These are phyloP conservation scores for Ceratina australensis DNA, from an alignment of 1,140 invertebrate genomes.

Conservation along the genomic window DNA sequence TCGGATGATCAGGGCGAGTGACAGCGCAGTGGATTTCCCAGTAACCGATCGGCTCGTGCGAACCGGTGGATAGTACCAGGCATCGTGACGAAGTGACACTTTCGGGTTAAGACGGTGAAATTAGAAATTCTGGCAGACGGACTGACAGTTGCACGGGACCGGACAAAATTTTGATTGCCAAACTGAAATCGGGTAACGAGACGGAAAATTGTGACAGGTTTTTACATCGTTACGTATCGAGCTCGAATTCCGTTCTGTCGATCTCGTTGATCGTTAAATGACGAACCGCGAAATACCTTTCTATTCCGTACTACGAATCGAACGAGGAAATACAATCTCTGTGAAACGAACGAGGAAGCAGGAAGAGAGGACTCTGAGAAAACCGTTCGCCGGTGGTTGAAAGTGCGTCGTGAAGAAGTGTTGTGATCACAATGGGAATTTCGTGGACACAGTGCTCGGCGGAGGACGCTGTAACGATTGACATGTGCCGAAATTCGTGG, in stretches of 20 bases:
- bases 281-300: too few species aligned
- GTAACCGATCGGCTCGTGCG: not conserved
- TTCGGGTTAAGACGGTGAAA: not conserved
- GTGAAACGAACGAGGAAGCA: not conserved
- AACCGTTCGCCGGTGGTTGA: slow-evolving; percentile 41
- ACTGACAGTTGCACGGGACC: not conserved
- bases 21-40: not conserved
- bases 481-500: not conserved
- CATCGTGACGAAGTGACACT: not conserved
- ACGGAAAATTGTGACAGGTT: too few species aligned
- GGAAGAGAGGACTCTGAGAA: slow-evolving; percentile 31
- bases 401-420: slow-evolving; percentile 54
- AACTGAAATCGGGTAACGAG: too few species aligned
- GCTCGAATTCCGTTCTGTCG: too few species aligned
- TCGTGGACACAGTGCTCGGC: slow-evolving; percentile 21
- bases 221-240: too few species aligned
- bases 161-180: too few species aligned
- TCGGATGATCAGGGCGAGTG: not conserved
- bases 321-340: not conserved
- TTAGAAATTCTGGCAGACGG: not conserved
- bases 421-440: slow-evolving; percentile 33
- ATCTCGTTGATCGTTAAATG: too few species aligned
- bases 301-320: not conserved
- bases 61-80: not conserved
- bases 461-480: not conserved